Conservation (phyloP, 2,888 invertebrate species). For the Tromatobia lineatoria region DNA sequence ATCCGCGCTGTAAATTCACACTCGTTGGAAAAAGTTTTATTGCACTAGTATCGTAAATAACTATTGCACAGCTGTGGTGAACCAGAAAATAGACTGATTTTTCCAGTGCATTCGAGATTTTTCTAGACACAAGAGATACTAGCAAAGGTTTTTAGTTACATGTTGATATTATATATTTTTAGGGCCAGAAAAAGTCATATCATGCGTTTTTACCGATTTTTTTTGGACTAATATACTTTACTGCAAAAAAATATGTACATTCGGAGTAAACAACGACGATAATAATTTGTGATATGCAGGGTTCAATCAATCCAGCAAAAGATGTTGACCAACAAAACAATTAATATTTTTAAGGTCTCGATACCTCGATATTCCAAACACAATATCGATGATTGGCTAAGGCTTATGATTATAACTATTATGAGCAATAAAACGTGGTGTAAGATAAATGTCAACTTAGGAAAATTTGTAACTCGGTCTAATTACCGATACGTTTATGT, state of each 20-base stretch:
- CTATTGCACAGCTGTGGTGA: slow-evolving; percentile 2
- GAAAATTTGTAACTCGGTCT: too few relatives aligned
- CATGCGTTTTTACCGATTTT: neutral
- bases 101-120: neutral
- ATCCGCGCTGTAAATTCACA: too few relatives aligned
- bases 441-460: too few relatives aligned
- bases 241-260: slow-evolving; percentile 1
- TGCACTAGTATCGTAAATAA: too few relatives aligned
- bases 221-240: neutral
- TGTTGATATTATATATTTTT: neutral
- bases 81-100: slow-evolving; percentile 52
- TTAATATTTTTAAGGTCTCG: slow-evolving; percentile 1
- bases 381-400: neutral
- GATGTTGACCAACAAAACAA: neutral
- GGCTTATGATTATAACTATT: neutral
- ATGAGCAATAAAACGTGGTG: neutral
- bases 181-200: neutral
- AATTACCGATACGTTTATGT: neutral
- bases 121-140: neutral
- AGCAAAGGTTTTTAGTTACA: neutral
- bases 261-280: neutral
- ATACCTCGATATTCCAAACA: neutral
- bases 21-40: too few relatives aligned
- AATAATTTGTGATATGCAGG: slow-evolving; percentile 14
- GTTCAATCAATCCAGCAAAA: neutral